Base-by-base conservation (phyloP, 2,113 vertebrate species). In the Salvator merianae region DNA sequence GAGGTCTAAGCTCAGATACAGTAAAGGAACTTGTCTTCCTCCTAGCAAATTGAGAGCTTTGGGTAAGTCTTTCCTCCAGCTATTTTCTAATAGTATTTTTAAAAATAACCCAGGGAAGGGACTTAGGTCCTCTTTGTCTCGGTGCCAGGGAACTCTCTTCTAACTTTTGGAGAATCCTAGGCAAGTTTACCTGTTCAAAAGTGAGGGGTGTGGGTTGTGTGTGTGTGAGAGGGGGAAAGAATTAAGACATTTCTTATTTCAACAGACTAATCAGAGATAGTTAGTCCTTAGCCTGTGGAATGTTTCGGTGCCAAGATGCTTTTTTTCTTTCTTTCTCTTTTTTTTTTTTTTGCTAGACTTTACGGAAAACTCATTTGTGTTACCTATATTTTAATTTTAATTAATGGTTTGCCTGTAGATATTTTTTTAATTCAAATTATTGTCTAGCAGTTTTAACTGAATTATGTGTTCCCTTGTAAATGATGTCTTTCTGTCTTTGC, bases 351-450 rank as follows among this genome's bases (percentile, higher is more conserved):
- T 55, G 22, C 32, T 70, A 28, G 13, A 24, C 20, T 79, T 74
- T 50, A 30, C n/a, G 30, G 43, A 43, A 20, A 47, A n/a, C 30
- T 70, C 22, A 13, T 8, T 81, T 82, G 53, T 72, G 34, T 62
- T n/a, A 72, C 68, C 36, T 72, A 12, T 72, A 82, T 72, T 73
- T 82, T 72, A 43, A 59, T 72, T 38, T 72, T 72, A 71, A 73
- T 62, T 72, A 62, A 26, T 62, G 55, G 26, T 82, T 82, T 62
- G 16, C 14, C 50, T 40, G n/a, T 80, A 32, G 47, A 70, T 70
- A 80, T 70, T 55, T 72, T n/a, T 82, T 81, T 18, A 72, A 79
- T 65, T 30, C 30, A 30, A 79, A 62, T 62, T 38, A 71, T 55
- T 82, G 53, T 40, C 53, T 62, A 72, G 80, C 50, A 72, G 50